These are phyloP conservation scores for Pomatostomus ruficeps DNA, from an alignment of 2,113 vertebrate species.

Conservation along the genomic window DNA sequence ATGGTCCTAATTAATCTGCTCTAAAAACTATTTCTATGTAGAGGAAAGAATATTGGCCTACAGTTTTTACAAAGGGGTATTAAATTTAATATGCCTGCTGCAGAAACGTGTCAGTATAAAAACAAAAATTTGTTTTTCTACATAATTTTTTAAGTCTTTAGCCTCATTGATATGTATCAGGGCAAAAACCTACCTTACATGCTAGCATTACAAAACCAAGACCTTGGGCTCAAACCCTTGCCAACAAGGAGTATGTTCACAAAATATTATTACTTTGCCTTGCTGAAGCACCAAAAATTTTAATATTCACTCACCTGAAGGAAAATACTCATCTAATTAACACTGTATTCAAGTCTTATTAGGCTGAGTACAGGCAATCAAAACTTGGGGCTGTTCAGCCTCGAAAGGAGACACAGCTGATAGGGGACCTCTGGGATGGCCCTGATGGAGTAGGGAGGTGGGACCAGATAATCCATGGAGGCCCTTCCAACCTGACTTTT, in stretches of 20 bases:
- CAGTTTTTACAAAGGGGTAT: background rate
- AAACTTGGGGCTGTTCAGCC: too few relatives aligned
- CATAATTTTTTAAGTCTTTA: background rate
- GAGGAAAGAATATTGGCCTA: background rate
- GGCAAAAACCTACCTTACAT: background rate
- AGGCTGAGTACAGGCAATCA: background rate
- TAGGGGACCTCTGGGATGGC: background rate
- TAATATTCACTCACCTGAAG: background rate
- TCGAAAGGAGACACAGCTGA: too few relatives aligned
- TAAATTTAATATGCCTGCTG: background rate
- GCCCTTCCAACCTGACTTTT: too few relatives aligned
- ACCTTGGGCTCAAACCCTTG: background rate
- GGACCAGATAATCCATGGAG: background rate
- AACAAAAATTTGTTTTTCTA: background rate
- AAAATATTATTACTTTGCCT: too few relatives aligned
- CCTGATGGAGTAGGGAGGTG: background rate
- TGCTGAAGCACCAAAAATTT: background rate
- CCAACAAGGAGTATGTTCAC: background rate
- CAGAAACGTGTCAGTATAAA: background rate
- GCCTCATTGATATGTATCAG: background rate
- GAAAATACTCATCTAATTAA: background rate
- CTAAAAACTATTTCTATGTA: rapidly evolving
- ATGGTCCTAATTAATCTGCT: background rate
- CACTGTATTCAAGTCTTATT: background rate
- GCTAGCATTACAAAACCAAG: background rate